These are phyloP conservation scores for Drosophila rufa DNA, from an alignment of 1,140 invertebrate species.

Conservation along the genomic window DNA sequence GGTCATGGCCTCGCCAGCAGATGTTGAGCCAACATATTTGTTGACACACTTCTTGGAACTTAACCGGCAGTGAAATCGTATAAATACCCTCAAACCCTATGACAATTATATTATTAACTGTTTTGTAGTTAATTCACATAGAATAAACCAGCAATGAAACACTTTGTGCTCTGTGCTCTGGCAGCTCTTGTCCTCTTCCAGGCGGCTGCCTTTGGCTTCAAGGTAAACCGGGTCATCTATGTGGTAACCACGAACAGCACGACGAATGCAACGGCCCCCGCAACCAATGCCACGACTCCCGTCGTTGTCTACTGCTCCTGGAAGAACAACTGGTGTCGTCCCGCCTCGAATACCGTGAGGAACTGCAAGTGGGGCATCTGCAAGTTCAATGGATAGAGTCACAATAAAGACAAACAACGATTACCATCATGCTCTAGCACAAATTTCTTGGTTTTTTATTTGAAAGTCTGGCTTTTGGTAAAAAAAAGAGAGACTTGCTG, in stretches of 20 bases:
- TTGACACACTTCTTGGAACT: background rate
- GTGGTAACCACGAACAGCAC: slow-evolving; percentile 7
- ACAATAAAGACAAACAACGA: slow-evolving; percentile 13
- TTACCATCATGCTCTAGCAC: slow-evolving; percentile 22
- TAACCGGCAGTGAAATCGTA: background rate
- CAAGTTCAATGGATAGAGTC: slow-evolving; percentile 21
- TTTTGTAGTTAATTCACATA: background rate
- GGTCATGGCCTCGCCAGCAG: slow-evolving; percentile 2
- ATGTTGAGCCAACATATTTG: slow-evolving; percentile 10
- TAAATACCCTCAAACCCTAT: slow-evolving; percentile 8
- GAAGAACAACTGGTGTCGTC: slow-evolving; percentile 45
- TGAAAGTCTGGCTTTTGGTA: slow-evolving; percentile 58
- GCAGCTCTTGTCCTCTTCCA: slow-evolving; percentile 29
- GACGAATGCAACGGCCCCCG: background rate
- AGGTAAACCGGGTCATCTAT: slow-evolving; percentile 18
- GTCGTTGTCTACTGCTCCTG: slow-evolving; percentile 26
- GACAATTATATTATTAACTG: slow-evolving; percentile 1
- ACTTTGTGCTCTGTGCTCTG: slow-evolving; percentile 24
- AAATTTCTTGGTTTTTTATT: slow-evolving; percentile 46
- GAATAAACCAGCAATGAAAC: slow-evolving; percentile 16
- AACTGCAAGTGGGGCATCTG: slow-evolving; percentile 42
- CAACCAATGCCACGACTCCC: background rate
- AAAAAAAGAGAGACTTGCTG: slow-evolving; percentile 52
- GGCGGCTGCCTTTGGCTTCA: slow-evolving; percentile 14
- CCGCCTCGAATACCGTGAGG: slow-evolving; percentile 1